These are phyloP conservation scores for Drosophila lacteicornis DNA, from an alignment of 1,140 invertebrate species.

Conservation along the genomic window DNA sequence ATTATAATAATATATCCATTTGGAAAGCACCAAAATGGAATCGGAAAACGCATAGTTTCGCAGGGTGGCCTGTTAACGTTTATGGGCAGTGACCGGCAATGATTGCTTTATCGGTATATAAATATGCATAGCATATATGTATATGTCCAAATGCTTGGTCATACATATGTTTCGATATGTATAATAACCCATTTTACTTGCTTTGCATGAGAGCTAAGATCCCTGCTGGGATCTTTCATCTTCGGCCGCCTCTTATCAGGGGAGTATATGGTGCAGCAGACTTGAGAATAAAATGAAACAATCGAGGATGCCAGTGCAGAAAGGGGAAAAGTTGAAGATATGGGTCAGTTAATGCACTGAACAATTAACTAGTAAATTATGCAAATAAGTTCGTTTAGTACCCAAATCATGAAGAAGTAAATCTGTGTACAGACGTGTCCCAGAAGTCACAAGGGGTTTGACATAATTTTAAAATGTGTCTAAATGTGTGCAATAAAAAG, in stretches of 20 bases:
- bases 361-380: background rate
- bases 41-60: slow-evolving; percentile 6
- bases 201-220: background rate
- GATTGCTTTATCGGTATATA: slow-evolving; percentile 24
- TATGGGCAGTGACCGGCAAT: slow-evolving; percentile 24
- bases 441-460: background rate
- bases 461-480: background rate
- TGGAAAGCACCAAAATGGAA: background rate
- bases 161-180: slow-evolving; percentile 14
- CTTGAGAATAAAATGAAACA: background rate
- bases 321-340: background rate
- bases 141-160: background rate
- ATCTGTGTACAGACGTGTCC: too few relatives aligned
- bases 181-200: slow-evolving; percentile 17
- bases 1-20: slow-evolving; percentile 2
- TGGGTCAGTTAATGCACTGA: slow-evolving; percentile 25
- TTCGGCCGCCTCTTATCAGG: slow-evolving; percentile 27
- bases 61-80: background rate
- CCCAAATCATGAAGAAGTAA: too few relatives aligned
- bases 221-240: slow-evolving; percentile 23
- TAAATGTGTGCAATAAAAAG: too few relatives aligned
- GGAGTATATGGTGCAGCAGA: background rate
- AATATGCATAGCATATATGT: background rate
- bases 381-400: too few relatives aligned
- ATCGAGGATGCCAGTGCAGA: background rate